Evolutionary conservation across 1,140 invertebrate genomes (phyloP).

Genomic region (Rhyzopertha dominica): DNA sequence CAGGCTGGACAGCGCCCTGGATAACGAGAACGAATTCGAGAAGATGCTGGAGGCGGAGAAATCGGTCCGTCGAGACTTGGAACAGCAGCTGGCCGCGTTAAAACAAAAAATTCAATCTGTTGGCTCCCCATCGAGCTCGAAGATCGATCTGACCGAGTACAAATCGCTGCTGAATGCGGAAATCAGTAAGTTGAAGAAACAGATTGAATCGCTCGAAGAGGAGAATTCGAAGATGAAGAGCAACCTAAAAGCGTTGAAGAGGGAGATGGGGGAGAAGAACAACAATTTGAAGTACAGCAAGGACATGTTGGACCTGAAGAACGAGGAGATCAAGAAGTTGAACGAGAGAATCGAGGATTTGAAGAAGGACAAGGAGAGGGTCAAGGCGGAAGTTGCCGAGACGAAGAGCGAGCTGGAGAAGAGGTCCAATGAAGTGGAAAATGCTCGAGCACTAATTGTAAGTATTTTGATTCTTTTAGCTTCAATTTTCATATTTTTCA

Average conservation of each 20-base stretch:
- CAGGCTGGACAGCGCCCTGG: constrained; percentile 55
- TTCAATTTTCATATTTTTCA: too few relatives aligned
- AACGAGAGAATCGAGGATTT: constrained; percentile 44
- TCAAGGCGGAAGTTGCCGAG: constrained; percentile 37
- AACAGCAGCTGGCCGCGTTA: constrained; percentile 46
- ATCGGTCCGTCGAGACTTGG: constrained; percentile 50
- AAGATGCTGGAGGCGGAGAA: constrained; percentile 52
- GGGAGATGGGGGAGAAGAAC: constrained; percentile 23
- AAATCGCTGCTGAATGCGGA: constrained; percentile 40
- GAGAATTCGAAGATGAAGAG: constrained; percentile 44
- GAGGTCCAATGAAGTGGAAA: constrained; percentile 45
- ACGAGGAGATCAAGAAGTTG: constrained; percentile 52
- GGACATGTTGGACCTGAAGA: constrained; percentile 51
- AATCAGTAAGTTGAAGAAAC: constrained; percentile 47
- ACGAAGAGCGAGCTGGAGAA: constrained; percentile 50
- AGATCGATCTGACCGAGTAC: constrained; percentile 36
- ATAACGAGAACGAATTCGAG: constrained; percentile 58
- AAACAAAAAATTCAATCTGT: constrained; percentile 18
- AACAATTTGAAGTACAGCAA: constrained; percentile 49
- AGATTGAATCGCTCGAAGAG: constrained; percentile 49
- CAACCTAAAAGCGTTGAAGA: constrained; percentile 26
- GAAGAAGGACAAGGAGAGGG: constrained; percentile 38
- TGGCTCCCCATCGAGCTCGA: constrained; percentile 27
- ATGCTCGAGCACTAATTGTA: constrained; percentile 42
- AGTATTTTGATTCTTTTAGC: constrained; percentile 12